Evolutionary conservation across 37 sponge, comb jelly and placozoan genomes (phyloP).

Genomic region (Chondrosia reniformis): DNA sequence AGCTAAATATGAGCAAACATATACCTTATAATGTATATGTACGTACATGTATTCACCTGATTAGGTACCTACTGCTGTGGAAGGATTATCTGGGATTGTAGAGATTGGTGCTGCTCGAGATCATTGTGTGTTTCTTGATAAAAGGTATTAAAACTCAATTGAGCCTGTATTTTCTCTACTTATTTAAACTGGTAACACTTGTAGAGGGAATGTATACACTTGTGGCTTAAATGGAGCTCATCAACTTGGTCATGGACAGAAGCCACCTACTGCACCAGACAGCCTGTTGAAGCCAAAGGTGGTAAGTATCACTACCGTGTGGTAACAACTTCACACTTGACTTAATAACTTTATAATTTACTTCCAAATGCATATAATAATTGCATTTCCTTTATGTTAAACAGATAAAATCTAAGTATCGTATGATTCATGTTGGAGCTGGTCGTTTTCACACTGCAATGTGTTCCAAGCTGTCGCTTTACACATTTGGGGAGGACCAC

Average conservation of each 20-base stretch:
- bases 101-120: conserved; percentile 5
- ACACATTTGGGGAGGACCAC: conserved; percentile 74
- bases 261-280: conserved; percentile 39
- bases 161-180: neutral
- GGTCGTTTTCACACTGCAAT: conserved; percentile 88
- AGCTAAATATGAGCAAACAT: too few relatives aligned
- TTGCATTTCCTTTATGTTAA: neutral
- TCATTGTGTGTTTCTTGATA: conserved; percentile 8
- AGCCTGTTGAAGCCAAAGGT: conserved; percentile 44
- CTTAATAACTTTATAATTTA: neutral
- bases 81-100: neutral
- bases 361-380: neutral
- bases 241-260: conserved; percentile 74
- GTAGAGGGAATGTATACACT: conserved; percentile 72
- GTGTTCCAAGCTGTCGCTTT: conserved; percentile 56
- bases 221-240: conserved; percentile 89
- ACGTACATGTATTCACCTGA: neutral
- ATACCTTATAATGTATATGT: neutral
- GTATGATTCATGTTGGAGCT: conserved; percentile 50
- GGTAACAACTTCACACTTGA: neutral
- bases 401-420: conserved; percentile 43
- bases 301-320: conserved; percentile 13
- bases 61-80: neutral
- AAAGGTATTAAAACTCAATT: neutral
- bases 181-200: neutral